Percentiles rank a stretch among this genome's conserved stretches.
These are phyloP conservation scores for Uloborus diversus DNA, from an alignment of 1,140 invertebrate genomes.

Conservation along the genomic window DNA sequence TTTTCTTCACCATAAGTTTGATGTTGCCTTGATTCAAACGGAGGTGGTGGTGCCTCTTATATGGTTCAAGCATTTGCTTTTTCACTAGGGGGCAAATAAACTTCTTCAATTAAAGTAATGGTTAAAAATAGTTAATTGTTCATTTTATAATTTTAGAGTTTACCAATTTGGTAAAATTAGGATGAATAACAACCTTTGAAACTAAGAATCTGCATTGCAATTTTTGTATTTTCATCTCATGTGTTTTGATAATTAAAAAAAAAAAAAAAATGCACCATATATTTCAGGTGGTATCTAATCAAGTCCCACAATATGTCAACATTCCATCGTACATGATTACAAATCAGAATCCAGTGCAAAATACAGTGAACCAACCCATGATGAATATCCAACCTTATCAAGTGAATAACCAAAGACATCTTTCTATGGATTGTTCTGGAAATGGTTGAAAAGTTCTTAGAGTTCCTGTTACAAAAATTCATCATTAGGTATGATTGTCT, in stretches of 20 bases:
- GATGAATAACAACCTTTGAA: neutral
- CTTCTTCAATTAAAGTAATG: neutral
- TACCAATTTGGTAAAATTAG: too few relatives aligned
- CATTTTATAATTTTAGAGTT: too few relatives aligned
- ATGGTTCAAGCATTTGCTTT: too few relatives aligned
- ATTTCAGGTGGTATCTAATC: neutral
- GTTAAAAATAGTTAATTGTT: neutral
- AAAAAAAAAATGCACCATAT: neutral
- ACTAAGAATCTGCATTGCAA: neutral
- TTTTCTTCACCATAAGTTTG: too few relatives aligned
- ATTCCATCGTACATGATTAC: neutral
- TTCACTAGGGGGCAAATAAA: too few relatives aligned
- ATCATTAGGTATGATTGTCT: too few relatives aligned
- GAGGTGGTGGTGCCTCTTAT: too few relatives aligned
- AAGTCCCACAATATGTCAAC: neutral
- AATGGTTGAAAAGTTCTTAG: too few relatives aligned
- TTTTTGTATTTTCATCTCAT: neutral
- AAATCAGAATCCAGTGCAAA: neutral
- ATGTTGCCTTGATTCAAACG: too few relatives aligned
- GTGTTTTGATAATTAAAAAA: neutral
- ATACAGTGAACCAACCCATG: neutral
- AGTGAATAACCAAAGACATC: neutral
- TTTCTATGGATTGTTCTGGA: neutral
- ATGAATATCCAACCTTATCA: slow-evolving; percentile 10
- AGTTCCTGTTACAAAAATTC: too few relatives aligned